phyloP scores from a whole-genome alignment of 2,113 vertebrate genomes.

The Martes martes region DNA sequence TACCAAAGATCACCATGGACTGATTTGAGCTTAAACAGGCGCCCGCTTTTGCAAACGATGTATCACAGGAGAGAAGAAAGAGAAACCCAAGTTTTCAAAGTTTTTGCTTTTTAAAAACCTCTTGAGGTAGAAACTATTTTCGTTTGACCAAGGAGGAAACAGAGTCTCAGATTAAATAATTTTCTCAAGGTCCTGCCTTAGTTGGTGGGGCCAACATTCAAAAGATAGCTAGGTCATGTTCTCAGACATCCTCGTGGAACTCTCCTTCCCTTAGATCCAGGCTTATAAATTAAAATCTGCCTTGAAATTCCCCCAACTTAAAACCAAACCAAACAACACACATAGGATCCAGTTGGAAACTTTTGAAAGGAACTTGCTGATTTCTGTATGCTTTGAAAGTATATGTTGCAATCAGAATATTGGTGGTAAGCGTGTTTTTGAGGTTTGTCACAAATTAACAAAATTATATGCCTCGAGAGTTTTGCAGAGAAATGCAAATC shows the following conservation, averaged over 20 bases:
- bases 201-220: not conserved
- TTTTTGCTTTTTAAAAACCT: constrained; percentile 15
- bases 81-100: not conserved
- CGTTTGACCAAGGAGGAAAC: not conserved
- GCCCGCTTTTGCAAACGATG: not conserved
- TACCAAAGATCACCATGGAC: not conserved
- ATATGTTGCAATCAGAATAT: constrained; percentile 69
- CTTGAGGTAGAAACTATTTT: not conserved
- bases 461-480: constrained; percentile 82
- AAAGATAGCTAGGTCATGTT: not conserved
- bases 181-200: not conserved
- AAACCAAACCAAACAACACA: not conserved
- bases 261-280: not conserved
- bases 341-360: not conserved
- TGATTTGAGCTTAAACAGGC: not conserved
- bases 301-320: not conserved
- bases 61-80: not conserved
- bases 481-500: constrained; percentile 79
- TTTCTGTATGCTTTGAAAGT: constrained; percentile 53
- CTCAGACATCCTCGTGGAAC: not conserved
- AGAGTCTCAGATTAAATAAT: not conserved
- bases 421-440: constrained; percentile 79
- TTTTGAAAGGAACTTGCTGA: constrained; percentile 56
- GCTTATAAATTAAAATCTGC: constrained; percentile 21
- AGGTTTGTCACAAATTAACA: constrained; percentile 84